A percentile compares a stretch with the other conserved stretches of the same genome.
phyloP scores from a whole-genome alignment of 2,888 invertebrate species.

The Oxyteleia sp. region DNA sequence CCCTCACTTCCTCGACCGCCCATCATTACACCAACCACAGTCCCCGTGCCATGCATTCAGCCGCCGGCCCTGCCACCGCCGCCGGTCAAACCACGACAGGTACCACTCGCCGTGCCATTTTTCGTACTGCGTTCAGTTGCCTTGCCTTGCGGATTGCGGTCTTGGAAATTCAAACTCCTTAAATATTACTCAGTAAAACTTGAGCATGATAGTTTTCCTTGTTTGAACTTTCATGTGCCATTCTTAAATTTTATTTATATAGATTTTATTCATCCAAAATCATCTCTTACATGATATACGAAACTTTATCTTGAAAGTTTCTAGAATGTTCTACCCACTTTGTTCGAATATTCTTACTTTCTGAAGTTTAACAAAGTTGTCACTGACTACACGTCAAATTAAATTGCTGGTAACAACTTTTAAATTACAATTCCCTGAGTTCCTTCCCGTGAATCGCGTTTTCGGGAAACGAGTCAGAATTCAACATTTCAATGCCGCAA shows the following conservation, averaged over 20 bases:
- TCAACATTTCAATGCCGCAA: constrained; percentile 23
- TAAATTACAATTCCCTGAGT: constrained; percentile 11
- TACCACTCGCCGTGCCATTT: constrained; percentile 71
- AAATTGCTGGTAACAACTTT: constrained; percentile 26
- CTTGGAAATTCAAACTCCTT: constrained; percentile 21
- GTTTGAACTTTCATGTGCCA: background rate
- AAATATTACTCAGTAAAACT: background rate
- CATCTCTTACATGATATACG: constrained; percentile 12
- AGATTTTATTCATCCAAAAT: constrained; percentile 23
- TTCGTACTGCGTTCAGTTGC: background rate
- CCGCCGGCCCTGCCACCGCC: constrained; percentile 86
- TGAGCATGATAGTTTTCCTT: background rate
- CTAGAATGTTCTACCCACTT: constrained; percentile 2
- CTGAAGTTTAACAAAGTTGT: constrained; percentile 26
- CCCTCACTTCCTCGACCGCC: constrained; percentile 87
- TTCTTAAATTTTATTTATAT: constrained; percentile 12
- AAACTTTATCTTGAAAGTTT: constrained; percentile 28
- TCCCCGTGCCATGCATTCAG: constrained; percentile 83
- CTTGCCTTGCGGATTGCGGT: constrained; percentile 16
- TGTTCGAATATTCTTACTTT: constrained; percentile 26
- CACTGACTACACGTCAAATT: background rate
- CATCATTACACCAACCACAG: constrained; percentile 83
- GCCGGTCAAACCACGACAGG: constrained; percentile 87
- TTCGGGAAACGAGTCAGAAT: constrained; percentile 3
- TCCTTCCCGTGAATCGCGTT: background rate